Base-by-base conservation (phyloP, 1,140 invertebrate genomes). In the Ditylenchus dipsaci region DNA sequence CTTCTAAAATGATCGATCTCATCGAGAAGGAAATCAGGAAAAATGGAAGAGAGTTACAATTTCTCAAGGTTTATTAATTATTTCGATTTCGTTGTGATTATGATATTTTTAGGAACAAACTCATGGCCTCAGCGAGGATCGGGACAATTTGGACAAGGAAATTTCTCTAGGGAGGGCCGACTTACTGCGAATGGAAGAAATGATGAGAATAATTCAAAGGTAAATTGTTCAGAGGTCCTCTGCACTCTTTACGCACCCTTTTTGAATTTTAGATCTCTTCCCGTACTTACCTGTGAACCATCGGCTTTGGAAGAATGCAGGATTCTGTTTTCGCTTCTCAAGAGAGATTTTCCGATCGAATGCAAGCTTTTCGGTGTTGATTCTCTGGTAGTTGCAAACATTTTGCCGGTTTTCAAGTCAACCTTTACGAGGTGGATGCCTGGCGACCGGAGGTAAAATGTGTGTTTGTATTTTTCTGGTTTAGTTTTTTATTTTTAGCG, bases 401-500 rank as follows among this genome's bases (percentile, higher is more conserved):
- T 86, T n/a, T 83, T 85, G 68, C 85, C 86, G 53, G 63, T 73
- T 63, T 64, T 77, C 57, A 61, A 42, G n/a, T 1, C 19, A 27
- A 42, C 67, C 77, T 74, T 94, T 38, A 87, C 87, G 0, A 89
- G 89, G 30, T 98, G 95, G 95, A 80, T 84, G 67, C 85, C 77
- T 1, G 72, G 71, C 15, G 78, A 80, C 43, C 49, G 45, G 47
- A 76, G 59, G 76, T 76, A 45, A n/a, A n/a, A n/a, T n/a, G n/a
- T 53, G 27, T 29, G 33, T 38, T 5, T 38, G 3, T 11, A 5
- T 38, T 38, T 38, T 38, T 11, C 33, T 38, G 33, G 33, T 38
- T 11, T 38, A 3, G 11, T 5, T 38, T 3, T 91, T 90, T 0
- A 93, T 96, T 84, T 86, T 88, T 58, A 96, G 93, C 1, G 95